A percentile compares a stretch with the other conserved stretches of the same genome.
phyloP scores from a whole-genome alignment of 2,888 invertebrate genomes.

The Tipula unca region DNA sequence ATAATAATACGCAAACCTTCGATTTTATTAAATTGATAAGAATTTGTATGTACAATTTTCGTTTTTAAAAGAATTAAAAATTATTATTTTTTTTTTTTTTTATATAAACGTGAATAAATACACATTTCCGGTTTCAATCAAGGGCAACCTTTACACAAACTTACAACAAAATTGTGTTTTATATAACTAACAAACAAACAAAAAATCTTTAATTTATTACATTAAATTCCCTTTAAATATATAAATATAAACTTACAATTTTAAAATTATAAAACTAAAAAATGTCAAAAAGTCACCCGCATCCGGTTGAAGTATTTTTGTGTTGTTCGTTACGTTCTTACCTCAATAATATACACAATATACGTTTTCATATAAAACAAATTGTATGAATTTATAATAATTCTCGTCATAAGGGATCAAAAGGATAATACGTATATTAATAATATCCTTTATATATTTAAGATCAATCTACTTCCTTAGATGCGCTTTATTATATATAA shows the following conservation, averaged over 20 bases:
- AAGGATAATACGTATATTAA: neutral
- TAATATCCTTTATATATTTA: neutral
- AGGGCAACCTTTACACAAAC: neutral
- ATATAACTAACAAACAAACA: neutral
- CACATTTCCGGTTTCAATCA: neutral
- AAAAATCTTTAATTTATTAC: neutral
- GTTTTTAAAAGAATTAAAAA: neutral
- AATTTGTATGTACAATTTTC: neutral
- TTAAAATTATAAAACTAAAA: conserved; percentile 3
- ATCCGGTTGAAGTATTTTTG: neutral
- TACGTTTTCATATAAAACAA: neutral
- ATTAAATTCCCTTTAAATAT: neutral
- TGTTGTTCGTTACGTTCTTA: neutral
- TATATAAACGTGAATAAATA: neutral
- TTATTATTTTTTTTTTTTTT: neutral
- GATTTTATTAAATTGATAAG: neutral
- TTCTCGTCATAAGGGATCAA: conserved; percentile 8
- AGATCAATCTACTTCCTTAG: neutral
- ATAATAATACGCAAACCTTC: conserved; percentile 8
- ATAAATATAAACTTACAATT: neutral
- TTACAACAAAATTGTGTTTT: neutral
- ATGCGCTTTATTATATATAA: neutral
- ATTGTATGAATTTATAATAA: neutral
- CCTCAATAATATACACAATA: neutral
- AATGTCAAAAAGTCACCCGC: conserved; percentile 14